These are phyloP conservation scores for Myotis brandtii DNA, from an alignment of 2,113 vertebrate species.

Conservation along the genomic window DNA sequence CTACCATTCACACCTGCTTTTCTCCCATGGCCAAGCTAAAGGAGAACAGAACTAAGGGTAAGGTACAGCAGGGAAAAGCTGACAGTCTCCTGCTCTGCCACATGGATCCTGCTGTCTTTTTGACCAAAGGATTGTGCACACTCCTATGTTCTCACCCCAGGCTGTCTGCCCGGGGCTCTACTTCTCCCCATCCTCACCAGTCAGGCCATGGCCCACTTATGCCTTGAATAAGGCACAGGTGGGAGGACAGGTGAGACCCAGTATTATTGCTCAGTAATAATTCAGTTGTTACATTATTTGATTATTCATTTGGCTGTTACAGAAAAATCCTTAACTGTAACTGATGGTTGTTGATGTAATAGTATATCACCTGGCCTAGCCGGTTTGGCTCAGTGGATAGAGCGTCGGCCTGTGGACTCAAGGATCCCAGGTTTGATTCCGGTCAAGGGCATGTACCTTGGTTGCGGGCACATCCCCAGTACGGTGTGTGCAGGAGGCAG, in stretches of 20 bases:
- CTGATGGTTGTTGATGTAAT: background rate
- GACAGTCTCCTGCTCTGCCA: background rate
- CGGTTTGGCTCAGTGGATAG: too few species aligned
- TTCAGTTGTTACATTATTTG: background rate
- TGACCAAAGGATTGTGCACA: background rate
- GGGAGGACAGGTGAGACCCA: background rate
- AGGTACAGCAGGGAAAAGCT: background rate
- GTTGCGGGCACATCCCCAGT: too few species aligned
- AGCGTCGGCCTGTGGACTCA: too few species aligned
- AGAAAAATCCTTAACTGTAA: slow-evolving; percentile 42
- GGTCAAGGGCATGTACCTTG: too few species aligned
- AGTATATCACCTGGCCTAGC: background rate
- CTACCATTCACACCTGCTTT: background rate
- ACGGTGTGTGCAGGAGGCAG: too few species aligned
- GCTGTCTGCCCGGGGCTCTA: background rate
- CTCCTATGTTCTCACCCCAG: background rate
- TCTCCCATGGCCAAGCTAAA: background rate
- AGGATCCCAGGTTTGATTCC: too few species aligned
- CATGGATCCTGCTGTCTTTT: background rate
- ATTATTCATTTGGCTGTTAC: background rate
- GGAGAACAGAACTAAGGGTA: background rate
- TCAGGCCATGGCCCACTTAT: background rate
- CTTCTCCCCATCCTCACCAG: background rate
- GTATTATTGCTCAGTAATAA: background rate
- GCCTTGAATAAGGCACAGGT: background rate